A percentile compares a stretch with the other conserved stretches of the same genome.
Conservation (phyloP, 2,797 vertebrate species). For the Lepus oiostolus region DNA sequence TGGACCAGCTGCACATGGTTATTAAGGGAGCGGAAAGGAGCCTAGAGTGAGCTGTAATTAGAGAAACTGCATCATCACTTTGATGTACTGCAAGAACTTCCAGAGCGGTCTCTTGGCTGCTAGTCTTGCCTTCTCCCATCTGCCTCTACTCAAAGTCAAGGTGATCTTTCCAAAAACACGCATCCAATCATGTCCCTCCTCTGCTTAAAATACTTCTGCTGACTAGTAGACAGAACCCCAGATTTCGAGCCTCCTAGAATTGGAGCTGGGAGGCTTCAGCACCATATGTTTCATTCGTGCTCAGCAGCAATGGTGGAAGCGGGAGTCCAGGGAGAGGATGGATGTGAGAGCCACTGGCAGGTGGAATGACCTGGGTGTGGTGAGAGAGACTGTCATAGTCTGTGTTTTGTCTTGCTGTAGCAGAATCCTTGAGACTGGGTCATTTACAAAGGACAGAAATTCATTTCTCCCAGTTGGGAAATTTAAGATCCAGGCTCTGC, state of each 20-base stretch:
- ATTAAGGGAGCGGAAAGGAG: constrained; percentile 29
- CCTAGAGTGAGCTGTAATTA: constrained; percentile 39
- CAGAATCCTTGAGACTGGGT: not conserved
- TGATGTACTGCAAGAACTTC: constrained; percentile 25
- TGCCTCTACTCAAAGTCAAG: constrained; percentile 57
- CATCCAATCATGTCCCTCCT: not conserved
- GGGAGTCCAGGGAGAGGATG: not conserved
- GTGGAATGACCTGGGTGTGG: not conserved
- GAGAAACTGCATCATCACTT: constrained; percentile 37
- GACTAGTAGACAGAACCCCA: not conserved
- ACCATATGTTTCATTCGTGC: not conserved
- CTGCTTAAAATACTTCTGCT: constrained; percentile 55
- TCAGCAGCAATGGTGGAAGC: not conserved
- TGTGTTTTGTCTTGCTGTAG: not conserved
- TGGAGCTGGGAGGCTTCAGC: not conserved
- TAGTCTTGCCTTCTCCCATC: constrained; percentile 51
- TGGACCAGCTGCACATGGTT: not conserved
- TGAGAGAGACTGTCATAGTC: not conserved
- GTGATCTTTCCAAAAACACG: constrained; percentile 47
- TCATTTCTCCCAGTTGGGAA: not conserved
- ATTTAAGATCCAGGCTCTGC: not conserved
- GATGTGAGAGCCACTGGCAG: not conserved
- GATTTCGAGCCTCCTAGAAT: not conserved
- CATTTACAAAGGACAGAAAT: not conserved
- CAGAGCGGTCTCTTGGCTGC: not conserved